Base-by-base conservation (phyloP, 2,888 invertebrate genomes). In the Chironomus riparius region DNA sequence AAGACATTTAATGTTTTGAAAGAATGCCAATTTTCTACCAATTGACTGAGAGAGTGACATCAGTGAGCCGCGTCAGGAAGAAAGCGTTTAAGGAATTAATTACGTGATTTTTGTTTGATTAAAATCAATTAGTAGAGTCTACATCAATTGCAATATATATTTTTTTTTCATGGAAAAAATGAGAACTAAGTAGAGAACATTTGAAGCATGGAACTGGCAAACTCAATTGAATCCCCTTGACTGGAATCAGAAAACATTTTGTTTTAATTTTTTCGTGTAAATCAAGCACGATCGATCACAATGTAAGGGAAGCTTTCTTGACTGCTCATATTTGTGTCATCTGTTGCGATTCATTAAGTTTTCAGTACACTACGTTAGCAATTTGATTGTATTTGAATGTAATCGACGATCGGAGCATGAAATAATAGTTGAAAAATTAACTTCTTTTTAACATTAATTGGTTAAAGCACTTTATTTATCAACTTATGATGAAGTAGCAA, bases 301-400 rank as follows among this genome's bases (percentile, higher is more conserved):
- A 56, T 3, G 2, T 72, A 18, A 56, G 56, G n/a, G 15, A 61
- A 72, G 72, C 61, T 38, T 18, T 48, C 50, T 21, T 12, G 3
- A 50, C 21, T 38, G 48, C 18, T n/a, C 48, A 48, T 50, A 70
- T 47, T 61, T 72, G 62, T 72, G 72, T 56, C 72, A 72, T 72
- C 62, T 56, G 70, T 61, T 61, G 62, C 72, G 72, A 72, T 72
- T 62, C 72, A 72, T 72, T 72, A 72, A 72, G 61, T 72, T 72
- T 72, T 72, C 15, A 72, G 72, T 24, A 62, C 28, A 62, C 24
- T 50, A 15, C 47, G n/a, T 38, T 68, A 24, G 21, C 15, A 50
- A 50, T 6, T 28, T 5, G 3, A 28, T 28, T 28, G 28, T 5
- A 38, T 38, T 38, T 38, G 38, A 7, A 38, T 38, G 38, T 38